Conservation (phyloP, 2,113 vertebrate species). For the Australoheros scitulus region DNA sequence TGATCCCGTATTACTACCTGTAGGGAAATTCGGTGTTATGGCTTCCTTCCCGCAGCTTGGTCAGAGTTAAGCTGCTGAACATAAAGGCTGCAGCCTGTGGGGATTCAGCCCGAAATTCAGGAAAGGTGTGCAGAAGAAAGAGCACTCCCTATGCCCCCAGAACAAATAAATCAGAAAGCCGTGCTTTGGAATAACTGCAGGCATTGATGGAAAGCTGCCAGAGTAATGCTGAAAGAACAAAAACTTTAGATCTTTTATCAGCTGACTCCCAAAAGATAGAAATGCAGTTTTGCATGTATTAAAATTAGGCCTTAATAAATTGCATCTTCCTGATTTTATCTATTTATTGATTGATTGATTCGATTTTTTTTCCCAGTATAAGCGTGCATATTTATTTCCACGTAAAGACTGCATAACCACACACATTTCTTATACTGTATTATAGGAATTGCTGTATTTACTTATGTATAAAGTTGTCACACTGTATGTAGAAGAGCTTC, state of each 20-base stretch:
- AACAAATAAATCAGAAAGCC: constrained; percentile 5
- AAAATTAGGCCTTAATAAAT: neutral
- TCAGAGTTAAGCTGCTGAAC: constrained; percentile 26
- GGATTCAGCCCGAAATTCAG: constrained; percentile 6
- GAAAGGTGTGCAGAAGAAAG: constrained; percentile 7
- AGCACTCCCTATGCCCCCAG: neutral
- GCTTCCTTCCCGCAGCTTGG: neutral
- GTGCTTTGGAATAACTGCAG: constrained; percentile 10
- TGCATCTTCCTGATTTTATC: neutral
- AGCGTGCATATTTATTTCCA: neutral
- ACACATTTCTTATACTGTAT: too few relatives aligned
- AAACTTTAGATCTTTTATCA: neutral
- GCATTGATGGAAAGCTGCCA: neutral
- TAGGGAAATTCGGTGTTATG: neutral
- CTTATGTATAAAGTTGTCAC: too few relatives aligned
- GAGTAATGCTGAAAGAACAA: neutral
- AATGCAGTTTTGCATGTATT: neutral
- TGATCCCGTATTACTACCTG: neutral
- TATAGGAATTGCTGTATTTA: too few relatives aligned
- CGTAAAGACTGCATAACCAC: neutral
- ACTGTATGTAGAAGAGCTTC: neutral
- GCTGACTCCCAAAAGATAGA: neutral
- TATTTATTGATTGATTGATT: too few relatives aligned
- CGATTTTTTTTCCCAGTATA: too few relatives aligned
- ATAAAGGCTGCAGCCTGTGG: neutral